phyloP scores from a whole-genome alignment of 1,140 invertebrate genomes.

The Drosophila prosaltans region DNA sequence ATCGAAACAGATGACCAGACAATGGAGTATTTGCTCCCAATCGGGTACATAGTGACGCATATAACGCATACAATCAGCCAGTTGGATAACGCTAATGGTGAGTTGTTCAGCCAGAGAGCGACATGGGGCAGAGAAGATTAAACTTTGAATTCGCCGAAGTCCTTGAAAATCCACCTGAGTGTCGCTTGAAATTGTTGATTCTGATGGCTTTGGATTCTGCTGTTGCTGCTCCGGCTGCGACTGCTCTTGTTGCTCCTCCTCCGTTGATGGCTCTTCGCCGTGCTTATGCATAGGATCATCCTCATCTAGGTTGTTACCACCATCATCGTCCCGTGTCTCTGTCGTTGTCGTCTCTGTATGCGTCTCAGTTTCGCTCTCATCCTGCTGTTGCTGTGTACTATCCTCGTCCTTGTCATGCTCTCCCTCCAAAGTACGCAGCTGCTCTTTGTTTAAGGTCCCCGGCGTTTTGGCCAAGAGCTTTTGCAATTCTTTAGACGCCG shows the following conservation, averaged over 20 bases:
- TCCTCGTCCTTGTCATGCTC: constrained; percentile 94
- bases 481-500: constrained; percentile 70
- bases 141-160: constrained; percentile 86
- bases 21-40: constrained; percentile 86
- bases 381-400: constrained; percentile 80
- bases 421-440: constrained; percentile 88
- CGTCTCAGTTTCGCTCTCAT: constrained; percentile 37
- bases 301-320: constrained; percentile 54
- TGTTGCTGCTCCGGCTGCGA: constrained; percentile 3
- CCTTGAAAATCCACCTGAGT: constrained; percentile 85
- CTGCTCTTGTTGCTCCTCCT: background rate
- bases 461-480: constrained; percentile 54
- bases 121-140: constrained; percentile 84
- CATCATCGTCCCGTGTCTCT: background rate
- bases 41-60: constrained; percentile 45
- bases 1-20: constrained; percentile 94
- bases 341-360: background rate
- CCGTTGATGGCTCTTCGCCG: constrained; percentile 1
- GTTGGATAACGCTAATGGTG: constrained; percentile 90
- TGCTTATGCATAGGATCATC: constrained; percentile 64
- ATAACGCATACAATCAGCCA: constrained; percentile 84
- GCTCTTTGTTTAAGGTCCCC: constrained; percentile 86
- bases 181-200: background rate
- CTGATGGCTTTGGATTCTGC: background rate
- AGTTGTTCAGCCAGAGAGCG: constrained; percentile 87